Evolutionary conservation across 2,797 vertebrate genomes (phyloP).

Genomic region (Acomys russatus): DNA sequence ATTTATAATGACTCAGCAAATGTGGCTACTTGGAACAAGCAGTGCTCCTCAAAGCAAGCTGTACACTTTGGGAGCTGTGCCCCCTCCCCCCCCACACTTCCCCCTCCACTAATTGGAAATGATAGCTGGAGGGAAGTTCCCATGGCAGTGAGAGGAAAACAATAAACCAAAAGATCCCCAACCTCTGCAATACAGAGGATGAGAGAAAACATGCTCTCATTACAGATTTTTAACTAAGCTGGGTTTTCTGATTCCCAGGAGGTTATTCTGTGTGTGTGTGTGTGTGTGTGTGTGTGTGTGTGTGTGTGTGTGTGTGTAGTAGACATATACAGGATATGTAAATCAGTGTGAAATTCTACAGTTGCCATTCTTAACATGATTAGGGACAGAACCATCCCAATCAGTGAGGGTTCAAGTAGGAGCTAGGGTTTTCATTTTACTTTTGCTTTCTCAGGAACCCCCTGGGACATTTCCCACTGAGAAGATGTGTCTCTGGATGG

Average conservation of each 20-base stretch:
- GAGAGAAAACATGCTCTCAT: slow-evolving; percentile 49
- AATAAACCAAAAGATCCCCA: not conserved
- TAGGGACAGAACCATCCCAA: not conserved
- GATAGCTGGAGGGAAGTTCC: slow-evolving; percentile 10
- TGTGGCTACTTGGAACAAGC: not conserved
- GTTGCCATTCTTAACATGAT: not conserved
- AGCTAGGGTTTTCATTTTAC: not conserved
- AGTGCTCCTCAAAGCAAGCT: not conserved
- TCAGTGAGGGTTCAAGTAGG: slow-evolving; percentile 18
- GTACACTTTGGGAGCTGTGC: slow-evolving; percentile 48
- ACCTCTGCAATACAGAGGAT: not conserved
- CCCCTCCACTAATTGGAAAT: not conserved
- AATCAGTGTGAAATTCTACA: not conserved
- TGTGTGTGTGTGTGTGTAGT: too few relatives aligned
- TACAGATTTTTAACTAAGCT: slow-evolving; percentile 47
- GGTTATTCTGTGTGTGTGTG: not conserved
- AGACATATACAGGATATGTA: not conserved
- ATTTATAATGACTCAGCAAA: slow-evolving; percentile 1
- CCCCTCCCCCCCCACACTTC: too few relatives aligned
- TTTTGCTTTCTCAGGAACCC: slow-evolving; percentile 65
- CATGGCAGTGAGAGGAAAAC: slow-evolving; percentile 32
- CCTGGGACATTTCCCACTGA: slow-evolving; percentile 26
- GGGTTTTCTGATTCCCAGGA: not conserved
- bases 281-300: too few relatives aligned
- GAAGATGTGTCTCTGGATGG: not conserved